phyloP scores from a whole-genome alignment of 2,888 invertebrate genomes.

The Sialis fuliginosa region DNA sequence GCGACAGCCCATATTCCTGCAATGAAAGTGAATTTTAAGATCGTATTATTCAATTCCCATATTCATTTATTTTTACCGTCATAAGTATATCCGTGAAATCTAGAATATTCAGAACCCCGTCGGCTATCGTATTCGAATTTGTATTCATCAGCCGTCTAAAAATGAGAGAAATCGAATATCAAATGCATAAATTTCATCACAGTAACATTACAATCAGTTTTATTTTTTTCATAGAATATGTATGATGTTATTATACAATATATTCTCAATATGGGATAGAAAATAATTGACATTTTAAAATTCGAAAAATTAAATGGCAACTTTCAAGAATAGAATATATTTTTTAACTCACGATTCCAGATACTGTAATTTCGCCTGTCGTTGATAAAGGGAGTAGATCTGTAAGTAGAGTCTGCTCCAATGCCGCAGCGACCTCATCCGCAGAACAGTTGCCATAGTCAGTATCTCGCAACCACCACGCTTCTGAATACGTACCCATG shows the following conservation, averaged over 20 bases:
- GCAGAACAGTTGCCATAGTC: conserved; percentile 47
- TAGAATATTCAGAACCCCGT: conserved; percentile 68
- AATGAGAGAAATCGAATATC: conserved; percentile 11
- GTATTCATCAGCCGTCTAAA: conserved; percentile 79
- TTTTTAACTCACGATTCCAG: conserved; percentile 60
- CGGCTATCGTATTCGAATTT: conserved; percentile 66
- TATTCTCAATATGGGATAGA: no score
- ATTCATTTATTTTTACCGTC: conserved; percentile 45
- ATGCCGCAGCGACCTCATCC: conserved; percentile 54
- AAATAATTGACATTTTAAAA: no score
- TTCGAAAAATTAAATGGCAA: no score
- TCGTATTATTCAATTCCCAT: neutral
- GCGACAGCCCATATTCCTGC: conserved; percentile 88
- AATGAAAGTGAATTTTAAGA: conserved; percentile 5
- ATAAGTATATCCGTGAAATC: conserved; percentile 96
- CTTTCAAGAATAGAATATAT: neutral
- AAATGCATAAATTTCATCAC: no score
- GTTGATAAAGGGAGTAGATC: conserved; percentile 77
- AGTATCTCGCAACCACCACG: conserved; percentile 50
- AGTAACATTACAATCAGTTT: no score
- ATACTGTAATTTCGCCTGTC: conserved; percentile 70
- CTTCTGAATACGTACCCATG: conserved; percentile 66
- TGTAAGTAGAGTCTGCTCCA: conserved; percentile 78
- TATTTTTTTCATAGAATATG: no score
- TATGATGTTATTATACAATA: no score